phyloP scores from a whole-genome alignment of 2,113 vertebrate species.

The Megaptera novaeangliae region DNA sequence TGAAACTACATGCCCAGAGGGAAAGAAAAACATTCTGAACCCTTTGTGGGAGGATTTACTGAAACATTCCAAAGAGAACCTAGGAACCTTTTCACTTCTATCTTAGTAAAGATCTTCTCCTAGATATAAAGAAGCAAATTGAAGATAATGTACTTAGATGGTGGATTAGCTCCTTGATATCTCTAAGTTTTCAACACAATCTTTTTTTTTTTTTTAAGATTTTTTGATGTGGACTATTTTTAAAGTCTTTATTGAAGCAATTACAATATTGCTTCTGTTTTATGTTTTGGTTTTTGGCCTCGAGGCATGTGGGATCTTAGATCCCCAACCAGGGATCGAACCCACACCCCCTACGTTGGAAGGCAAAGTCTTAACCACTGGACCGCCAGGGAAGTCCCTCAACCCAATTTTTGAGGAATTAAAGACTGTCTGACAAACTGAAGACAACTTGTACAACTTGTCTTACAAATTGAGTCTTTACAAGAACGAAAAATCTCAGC shows the following conservation, averaged over 20 bases:
- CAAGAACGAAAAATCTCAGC: background rate
- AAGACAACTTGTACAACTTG: background rate
- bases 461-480: background rate
- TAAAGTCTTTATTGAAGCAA: no score
- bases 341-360: no score
- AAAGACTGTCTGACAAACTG: background rate
- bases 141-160: background rate
- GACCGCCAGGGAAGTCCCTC: no score
- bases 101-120: background rate
- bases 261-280: no score
- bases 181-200: background rate
- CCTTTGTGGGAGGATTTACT: background rate
- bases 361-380: no score
- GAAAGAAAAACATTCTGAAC: background rate
- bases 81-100: background rate
- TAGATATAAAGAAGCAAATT: background rate
- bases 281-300: no score
- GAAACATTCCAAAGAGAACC: background rate
- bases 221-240: no score
- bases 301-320: no score
- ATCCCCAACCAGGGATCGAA: no score
- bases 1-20: background rate
- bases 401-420: background rate
- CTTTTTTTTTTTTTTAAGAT: no score
- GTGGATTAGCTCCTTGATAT: background rate